Percentiles rank a stretch among this genome's conserved stretches.
Conservation (phyloP, 2,888 invertebrate species). For the Nomada ferruginata region DNA sequence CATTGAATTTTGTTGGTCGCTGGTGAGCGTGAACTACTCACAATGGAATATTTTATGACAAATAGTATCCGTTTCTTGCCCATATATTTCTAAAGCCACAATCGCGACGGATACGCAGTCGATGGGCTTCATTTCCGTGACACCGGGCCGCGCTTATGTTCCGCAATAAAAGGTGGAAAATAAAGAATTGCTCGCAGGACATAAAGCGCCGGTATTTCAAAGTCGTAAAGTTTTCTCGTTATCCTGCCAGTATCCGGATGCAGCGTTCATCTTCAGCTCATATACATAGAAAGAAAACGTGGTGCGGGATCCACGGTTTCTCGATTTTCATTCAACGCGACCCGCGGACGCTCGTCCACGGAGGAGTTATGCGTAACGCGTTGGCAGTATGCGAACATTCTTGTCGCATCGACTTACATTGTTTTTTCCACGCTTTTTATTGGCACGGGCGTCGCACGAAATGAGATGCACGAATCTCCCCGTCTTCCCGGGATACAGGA, state of each 20-base stretch:
- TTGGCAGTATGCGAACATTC: slow-evolving; percentile 61
- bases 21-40: background rate
- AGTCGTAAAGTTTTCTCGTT: slow-evolving; percentile 52
- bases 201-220: slow-evolving; percentile 20
- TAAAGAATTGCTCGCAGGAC: slow-evolving; percentile 20
- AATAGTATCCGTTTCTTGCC: slow-evolving; percentile 2
- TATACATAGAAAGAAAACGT: slow-evolving; percentile 18
- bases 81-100: slow-evolving; percentile 5
- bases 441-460: slow-evolving; percentile 42
- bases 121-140: slow-evolving; percentile 24
- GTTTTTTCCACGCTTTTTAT: slow-evolving; percentile 41
- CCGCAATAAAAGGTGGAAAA: slow-evolving; percentile 34
- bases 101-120: background rate
- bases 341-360: slow-evolving; percentile 40
- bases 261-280: slow-evolving; percentile 27
- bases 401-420: slow-evolving; percentile 40
- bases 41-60: slow-evolving; percentile 35
- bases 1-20: background rate
- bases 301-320: slow-evolving; percentile 31
- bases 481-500: background rate
- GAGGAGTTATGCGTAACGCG: slow-evolving; percentile 66
- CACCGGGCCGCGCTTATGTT: slow-evolving; percentile 18
- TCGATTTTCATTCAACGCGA: slow-evolving; percentile 67
- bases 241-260: slow-evolving; percentile 41
- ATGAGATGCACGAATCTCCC: slow-evolving; percentile 25